Conservation (phyloP, 2,888 invertebrate species). For the Subacronicta megacephala region DNA sequence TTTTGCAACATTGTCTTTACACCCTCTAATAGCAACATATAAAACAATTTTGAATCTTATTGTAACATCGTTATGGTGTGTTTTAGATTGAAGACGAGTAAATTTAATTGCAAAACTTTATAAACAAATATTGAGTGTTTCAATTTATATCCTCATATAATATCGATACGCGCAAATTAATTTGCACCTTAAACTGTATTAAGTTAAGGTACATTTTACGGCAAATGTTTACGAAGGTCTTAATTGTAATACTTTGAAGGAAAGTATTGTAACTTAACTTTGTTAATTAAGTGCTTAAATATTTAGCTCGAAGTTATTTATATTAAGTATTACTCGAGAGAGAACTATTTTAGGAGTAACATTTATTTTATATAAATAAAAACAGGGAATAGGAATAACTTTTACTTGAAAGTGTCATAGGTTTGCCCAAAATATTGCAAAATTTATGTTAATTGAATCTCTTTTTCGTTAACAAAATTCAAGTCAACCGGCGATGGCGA, state of each 20-base stretch:
- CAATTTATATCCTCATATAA: conserved; percentile 32
- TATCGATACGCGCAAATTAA: conserved; percentile 5
- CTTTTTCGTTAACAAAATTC: too few species aligned
- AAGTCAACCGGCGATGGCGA: too few species aligned
- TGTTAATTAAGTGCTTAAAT: conserved; percentile 47
- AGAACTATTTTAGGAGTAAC: conserved; percentile 33
- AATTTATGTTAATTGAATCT: too few species aligned
- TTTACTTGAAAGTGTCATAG: too few species aligned
- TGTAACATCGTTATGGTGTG: neutral
- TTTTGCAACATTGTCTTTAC: conserved; percentile 61
- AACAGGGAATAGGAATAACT: too few species aligned
- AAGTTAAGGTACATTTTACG: conserved; percentile 11
- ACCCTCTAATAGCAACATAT: conserved; percentile 14
- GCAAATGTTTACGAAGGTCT: conserved; percentile 5
- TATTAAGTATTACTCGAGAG: conserved; percentile 6
- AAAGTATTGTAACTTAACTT: conserved; percentile 45
- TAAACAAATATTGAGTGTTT: conserved; percentile 49
- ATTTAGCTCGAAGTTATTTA: conserved; percentile 38
- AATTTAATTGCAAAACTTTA: conserved; percentile 37
- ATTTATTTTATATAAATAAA: conserved; percentile 12
- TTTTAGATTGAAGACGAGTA: neutral
- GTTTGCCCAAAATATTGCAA: too few species aligned
- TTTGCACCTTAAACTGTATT: neutral
- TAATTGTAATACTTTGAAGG: conserved; percentile 43
- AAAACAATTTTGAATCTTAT: conserved; percentile 8